Conservation (phyloP, 2,888 invertebrate genomes). For the Chloromyia formosa region DNA sequence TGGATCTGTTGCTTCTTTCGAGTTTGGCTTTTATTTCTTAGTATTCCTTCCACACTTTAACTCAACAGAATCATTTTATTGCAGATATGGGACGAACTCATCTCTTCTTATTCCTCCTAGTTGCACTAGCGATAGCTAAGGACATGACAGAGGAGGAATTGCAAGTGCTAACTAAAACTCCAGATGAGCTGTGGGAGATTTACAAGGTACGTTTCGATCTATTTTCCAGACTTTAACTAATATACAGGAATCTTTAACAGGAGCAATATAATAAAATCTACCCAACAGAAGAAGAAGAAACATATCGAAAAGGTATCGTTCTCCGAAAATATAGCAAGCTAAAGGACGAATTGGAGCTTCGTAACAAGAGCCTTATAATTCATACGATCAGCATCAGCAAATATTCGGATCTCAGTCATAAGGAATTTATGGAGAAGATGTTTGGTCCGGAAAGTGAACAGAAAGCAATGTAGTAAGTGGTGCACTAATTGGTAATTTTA, state of each 20-base stretch:
- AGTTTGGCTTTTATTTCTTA: neutral
- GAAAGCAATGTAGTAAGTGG: constrained; percentile 42
- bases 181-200: constrained; percentile 26
- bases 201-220: constrained; percentile 17
- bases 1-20: no score
- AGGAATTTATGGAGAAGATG: constrained; percentile 40
- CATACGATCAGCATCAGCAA: constrained; percentile 37
- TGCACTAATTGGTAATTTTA: constrained; percentile 22
- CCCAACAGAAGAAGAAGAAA: constrained; percentile 16
- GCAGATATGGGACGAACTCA: constrained; percentile 19
- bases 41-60: neutral
- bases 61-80: neutral
- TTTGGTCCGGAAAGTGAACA: constrained; percentile 31
- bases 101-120: neutral
- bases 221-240: no score
- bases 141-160: constrained; percentile 21
- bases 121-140: constrained; percentile 20
- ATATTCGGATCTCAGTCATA: constrained; percentile 38
- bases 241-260: neutral
- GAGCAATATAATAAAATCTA: constrained; percentile 24
- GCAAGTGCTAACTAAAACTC: constrained; percentile 22
- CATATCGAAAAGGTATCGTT: constrained; percentile 26
- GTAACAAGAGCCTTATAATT: constrained; percentile 16
- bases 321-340: constrained; percentile 23
- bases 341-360: constrained; percentile 31